These are phyloP conservation scores for Protodeltote pygarga DNA, from an alignment of 2,888 invertebrate species.

Conservation along the genomic window DNA sequence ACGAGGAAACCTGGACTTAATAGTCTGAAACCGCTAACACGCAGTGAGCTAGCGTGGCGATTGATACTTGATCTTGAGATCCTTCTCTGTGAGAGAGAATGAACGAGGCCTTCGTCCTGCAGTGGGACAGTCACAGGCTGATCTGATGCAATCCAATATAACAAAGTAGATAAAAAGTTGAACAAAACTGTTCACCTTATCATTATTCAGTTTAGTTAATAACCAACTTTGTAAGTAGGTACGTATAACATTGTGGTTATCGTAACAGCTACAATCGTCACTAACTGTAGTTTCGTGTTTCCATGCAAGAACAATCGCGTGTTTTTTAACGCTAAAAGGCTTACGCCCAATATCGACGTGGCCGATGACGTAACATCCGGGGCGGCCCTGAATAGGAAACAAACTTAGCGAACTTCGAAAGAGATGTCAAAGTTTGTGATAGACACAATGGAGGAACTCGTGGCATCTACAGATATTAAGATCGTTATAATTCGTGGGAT, in stretches of 20 bases:
- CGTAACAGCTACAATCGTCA: slow-evolving; percentile 22
- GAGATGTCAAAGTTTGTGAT: slow-evolving; percentile 36
- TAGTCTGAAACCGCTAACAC: too few species aligned
- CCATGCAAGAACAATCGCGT: slow-evolving; percentile 32
- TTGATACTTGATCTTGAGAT: too few species aligned
- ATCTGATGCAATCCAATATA: too few species aligned
- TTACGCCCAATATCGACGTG: slow-evolving; percentile 47
- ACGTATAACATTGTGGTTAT: slow-evolving; percentile 23
- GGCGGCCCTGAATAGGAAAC: slow-evolving; percentile 49
- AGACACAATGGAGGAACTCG: slow-evolving; percentile 25
- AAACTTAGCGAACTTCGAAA: slow-evolving; percentile 36
- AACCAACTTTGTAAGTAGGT: slow-evolving; percentile 1
- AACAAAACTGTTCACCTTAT: neutral
- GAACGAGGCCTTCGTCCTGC: too few species aligned
- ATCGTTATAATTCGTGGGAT: slow-evolving; percentile 5
- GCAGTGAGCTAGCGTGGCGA: too few species aligned
- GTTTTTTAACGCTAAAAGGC: slow-evolving; percentile 34
- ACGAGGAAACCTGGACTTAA: too few species aligned
- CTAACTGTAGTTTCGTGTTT: slow-evolving; percentile 32
- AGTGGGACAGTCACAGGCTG: too few species aligned
- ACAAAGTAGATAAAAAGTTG: too few species aligned
- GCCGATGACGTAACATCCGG: slow-evolving; percentile 60
- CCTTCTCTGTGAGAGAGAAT: too few species aligned
- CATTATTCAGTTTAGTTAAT: neutral
- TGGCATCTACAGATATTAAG: slow-evolving; percentile 12